Evolutionary conservation across 2,113 vertebrate species (phyloP), one percentile per base, ranked within the genome.

Genomic region (Thryonomys swinderianus): DNA sequence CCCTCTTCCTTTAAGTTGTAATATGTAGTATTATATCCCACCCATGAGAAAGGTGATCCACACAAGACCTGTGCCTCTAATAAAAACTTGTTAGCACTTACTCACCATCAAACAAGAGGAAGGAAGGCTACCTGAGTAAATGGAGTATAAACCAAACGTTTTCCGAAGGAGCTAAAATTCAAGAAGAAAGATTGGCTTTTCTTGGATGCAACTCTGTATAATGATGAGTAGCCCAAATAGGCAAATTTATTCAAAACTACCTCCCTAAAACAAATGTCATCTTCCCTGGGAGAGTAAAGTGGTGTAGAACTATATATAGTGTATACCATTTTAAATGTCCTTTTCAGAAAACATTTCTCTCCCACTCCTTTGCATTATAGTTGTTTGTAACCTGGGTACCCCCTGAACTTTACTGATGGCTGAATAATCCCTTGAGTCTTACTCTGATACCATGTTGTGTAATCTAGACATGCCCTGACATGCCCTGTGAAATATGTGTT

Each of bases 211-310:
- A 92, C 85, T 92, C 81, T 95, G 92, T 93, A 92, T 95, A 95
- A 83, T 96, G 61, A 95, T 95, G 90, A 96, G 37, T 57, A 55
- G 37, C 94, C 69, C 83, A 94, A 95, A 96, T 11, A 96, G 64
- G 90, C 82, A 96, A 96, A 97, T 95, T 93, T 96, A 97, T 97
- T 97, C 95, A 96, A 95, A 92, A 67, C 42, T 93, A 95, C 82
- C 95, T 97, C 88, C 90, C 78, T 97, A 95, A 97, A 96, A 97
- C 90, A 97, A 97, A 97, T 90, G 96, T 93, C 96, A 94, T 92
- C 88, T 74, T 96, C 83, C 87, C 74, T 0, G 0, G 79, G 92
- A 94, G 90, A 95, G 79, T 95, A 92, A 95, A 90, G 82, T 92
- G 74, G 85, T 96, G 30, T 96, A 21, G 81, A 93, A 93, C 90